These are phyloP conservation scores for Lepeophtheirus nordmannii DNA, from an alignment of 2,888 invertebrate genomes.

Conservation along the genomic window DNA sequence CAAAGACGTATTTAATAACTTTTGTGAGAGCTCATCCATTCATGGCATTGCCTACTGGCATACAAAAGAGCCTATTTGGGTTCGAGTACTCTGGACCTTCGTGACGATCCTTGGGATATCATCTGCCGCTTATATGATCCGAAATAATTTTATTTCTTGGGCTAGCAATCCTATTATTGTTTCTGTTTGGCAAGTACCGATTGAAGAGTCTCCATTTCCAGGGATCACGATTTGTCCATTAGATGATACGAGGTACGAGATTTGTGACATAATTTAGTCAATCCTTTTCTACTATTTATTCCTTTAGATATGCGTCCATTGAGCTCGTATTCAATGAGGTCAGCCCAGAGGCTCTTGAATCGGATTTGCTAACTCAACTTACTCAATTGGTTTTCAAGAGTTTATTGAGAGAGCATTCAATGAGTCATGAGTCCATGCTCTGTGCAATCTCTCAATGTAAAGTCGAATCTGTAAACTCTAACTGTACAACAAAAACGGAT, in stretches of 20 bases:
- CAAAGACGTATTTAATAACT: constrained; percentile 7
- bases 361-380: background rate
- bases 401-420: background rate
- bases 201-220: constrained; percentile 16
- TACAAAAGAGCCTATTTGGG: background rate
- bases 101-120: background rate
- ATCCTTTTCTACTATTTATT: background rate
- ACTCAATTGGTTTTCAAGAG: background rate
- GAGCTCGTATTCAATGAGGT: background rate
- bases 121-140: constrained; percentile 12
- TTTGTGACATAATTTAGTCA: background rate
- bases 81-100: background rate
- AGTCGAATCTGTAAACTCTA: background rate
- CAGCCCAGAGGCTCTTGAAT: background rate
- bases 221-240: constrained; percentile 19
- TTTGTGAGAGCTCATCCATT: constrained; percentile 10
- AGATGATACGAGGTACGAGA: constrained; percentile 5
- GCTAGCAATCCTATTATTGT: constrained; percentile 4
- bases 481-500: background rate
- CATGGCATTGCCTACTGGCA: constrained; percentile 12
- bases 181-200: constrained; percentile 10
- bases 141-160: constrained; percentile 13
- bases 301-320: background rate
- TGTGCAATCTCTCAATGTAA: background rate
- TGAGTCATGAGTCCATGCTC: background rate